Conservation (phyloP, 2,888 invertebrate genomes). For the Campopleginae sp. region DNA sequence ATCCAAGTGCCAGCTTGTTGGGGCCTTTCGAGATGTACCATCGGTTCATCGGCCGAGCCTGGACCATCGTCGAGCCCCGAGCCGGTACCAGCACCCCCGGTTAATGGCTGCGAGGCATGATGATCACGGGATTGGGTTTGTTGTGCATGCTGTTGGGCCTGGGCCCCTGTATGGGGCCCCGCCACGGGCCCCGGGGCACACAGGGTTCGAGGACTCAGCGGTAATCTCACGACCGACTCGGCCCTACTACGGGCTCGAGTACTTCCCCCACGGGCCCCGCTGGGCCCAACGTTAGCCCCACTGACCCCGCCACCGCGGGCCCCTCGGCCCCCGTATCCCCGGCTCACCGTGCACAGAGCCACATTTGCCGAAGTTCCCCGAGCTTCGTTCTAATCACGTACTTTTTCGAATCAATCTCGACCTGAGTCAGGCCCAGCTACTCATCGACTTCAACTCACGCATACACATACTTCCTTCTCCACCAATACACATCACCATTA, state of each 20-base stretch:
- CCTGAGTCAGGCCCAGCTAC: slow-evolving; percentile 58
- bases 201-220: slow-evolving; percentile 79
- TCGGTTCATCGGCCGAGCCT: slow-evolving; percentile 79
- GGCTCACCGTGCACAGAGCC: slow-evolving; percentile 83
- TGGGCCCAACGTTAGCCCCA: slow-evolving; percentile 53
- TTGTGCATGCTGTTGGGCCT: slow-evolving; percentile 61
- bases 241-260: slow-evolving; percentile 73
- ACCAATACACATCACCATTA: slow-evolving; percentile 36
- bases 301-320: slow-evolving; percentile 75
- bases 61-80: slow-evolving; percentile 69
- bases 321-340: slow-evolving; percentile 80
- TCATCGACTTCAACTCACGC: slow-evolving; percentile 34
- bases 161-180: slow-evolving; percentile 73
- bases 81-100: slow-evolving; percentile 64
- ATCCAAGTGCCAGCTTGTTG: slow-evolving; percentile 85
- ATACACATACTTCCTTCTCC: slow-evolving; percentile 17
- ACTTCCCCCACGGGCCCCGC: slow-evolving; percentile 62
- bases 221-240: slow-evolving; percentile 76
- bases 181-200: slow-evolving; percentile 72
- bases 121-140: slow-evolving; percentile 58
- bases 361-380: slow-evolving; percentile 80
- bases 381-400: slow-evolving; percentile 67
- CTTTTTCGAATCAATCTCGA: slow-evolving; percentile 43
- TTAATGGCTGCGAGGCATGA: slow-evolving; percentile 57
- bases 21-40: slow-evolving; percentile 79